These are phyloP conservation scores for Noctua comes DNA, from an alignment of 2,888 invertebrate species.

Conservation along the genomic window DNA sequence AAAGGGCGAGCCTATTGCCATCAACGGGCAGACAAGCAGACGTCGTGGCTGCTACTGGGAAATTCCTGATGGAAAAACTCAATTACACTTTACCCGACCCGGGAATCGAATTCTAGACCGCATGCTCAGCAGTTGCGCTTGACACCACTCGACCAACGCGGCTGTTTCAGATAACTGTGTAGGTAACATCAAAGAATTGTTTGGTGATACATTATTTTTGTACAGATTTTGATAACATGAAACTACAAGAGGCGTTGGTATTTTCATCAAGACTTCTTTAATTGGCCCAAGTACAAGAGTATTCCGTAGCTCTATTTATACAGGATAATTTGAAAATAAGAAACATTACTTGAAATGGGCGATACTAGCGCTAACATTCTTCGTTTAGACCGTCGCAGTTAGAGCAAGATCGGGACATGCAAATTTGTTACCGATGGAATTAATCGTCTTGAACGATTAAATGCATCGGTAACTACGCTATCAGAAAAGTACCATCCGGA, in stretches of 20 bases:
- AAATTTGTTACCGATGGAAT: not conserved
- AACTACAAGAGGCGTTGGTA: not conserved
- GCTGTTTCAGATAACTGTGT: not conserved
- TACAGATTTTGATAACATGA: not conserved
- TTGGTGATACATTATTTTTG: not conserved
- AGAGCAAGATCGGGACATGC: too few species aligned
- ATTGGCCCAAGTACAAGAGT: not conserved
- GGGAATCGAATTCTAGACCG: too few species aligned
- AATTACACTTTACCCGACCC: too few species aligned
- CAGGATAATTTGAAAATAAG: not conserved
- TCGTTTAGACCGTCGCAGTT: not conserved
- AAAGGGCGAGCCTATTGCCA: too few species aligned
- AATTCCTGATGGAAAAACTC: too few species aligned
- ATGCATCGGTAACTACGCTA: not conserved
- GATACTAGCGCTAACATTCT: not conserved
- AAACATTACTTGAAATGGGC: not conserved
- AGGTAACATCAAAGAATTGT: not conserved
- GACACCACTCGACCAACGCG: too few species aligned
- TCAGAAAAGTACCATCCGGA: not conserved
- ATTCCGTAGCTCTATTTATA: not conserved
- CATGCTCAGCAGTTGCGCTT: too few species aligned
- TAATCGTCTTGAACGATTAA: not conserved
- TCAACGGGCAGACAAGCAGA: too few species aligned
- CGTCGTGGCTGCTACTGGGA: too few species aligned
- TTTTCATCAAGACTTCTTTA: not conserved